A percentile compares a stretch with the other conserved stretches of the same genome.
Evolutionary conservation across 2,113 vertebrate species (phyloP).

Genomic region (Romanogobio albipinnatus): DNA sequence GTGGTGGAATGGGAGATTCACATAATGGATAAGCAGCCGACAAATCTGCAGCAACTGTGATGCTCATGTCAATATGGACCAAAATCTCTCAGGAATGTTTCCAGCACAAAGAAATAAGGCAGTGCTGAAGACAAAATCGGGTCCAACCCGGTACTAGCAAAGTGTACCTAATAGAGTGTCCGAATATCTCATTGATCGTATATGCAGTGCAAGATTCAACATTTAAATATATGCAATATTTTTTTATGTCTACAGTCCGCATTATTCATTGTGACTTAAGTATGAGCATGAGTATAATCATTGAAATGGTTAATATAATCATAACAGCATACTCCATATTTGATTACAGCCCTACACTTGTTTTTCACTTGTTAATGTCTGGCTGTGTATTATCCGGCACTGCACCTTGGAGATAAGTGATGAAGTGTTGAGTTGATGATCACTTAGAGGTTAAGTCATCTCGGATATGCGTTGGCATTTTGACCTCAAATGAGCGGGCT

Average conservation of each 20-base stretch:
- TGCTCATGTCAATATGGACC: too few species aligned
- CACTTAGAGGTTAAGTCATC: slow-evolving; percentile 50
- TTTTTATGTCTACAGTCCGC: neutral
- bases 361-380: neutral
- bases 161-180: too few species aligned
- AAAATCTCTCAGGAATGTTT: too few species aligned
- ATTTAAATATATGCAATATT: neutral
- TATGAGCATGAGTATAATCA: neutral
- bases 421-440: slow-evolving; percentile 36
- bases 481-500: slow-evolving; percentile 28
- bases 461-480: slow-evolving; percentile 52
- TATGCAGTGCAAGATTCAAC: neutral
- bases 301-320: neutral
- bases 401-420: slow-evolving; percentile 34
- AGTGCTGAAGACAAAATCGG: too few species aligned
- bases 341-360: slow-evolving; percentile 11
- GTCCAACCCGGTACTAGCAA: too few species aligned
- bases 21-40: too few species aligned
- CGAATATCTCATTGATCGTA: too few species aligned
- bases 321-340: neutral
- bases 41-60: too few species aligned
- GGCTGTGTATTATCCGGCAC: neutral
- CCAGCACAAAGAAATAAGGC: too few species aligned
- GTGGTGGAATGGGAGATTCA: too few species aligned
- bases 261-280: neutral